A percentile compares a stretch with the other conserved stretches of the same genome.
These are phyloP conservation scores for Drosophila algonquin DNA, from an alignment of 2,888 invertebrate species.

Conservation along the genomic window DNA sequence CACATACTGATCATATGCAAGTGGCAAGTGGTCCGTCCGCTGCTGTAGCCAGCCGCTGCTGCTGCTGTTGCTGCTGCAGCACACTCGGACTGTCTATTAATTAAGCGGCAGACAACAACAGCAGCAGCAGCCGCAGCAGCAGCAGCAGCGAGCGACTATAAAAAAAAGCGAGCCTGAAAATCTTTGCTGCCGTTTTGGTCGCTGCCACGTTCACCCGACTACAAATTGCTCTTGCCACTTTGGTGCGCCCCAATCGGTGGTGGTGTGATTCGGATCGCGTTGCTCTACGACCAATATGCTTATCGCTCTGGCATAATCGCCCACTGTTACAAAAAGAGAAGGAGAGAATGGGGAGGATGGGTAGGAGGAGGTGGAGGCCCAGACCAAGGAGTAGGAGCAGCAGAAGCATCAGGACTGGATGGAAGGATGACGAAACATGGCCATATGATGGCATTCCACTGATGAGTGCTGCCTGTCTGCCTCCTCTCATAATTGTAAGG, in stretches of 20 bases:
- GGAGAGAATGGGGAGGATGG: background rate
- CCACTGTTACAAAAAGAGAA: slow-evolving; percentile 2
- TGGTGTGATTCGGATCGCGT: slow-evolving; percentile 31
- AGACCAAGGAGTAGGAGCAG: slow-evolving; percentile 13
- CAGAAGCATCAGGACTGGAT: slow-evolving; percentile 9
- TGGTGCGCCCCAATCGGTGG: slow-evolving; percentile 62
- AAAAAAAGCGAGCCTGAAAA: slow-evolving; percentile 39
- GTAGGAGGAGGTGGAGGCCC: background rate
- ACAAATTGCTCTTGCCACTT: slow-evolving; percentile 79
- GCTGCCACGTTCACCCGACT: slow-evolving; percentile 71
- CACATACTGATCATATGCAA: slow-evolving; percentile 76
- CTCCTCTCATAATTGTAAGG: slow-evolving; percentile 29
- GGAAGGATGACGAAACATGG: slow-evolving; percentile 23
- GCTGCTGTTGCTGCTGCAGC: background rate
- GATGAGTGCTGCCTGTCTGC: background rate
- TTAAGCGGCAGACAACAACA: slow-evolving; percentile 33
- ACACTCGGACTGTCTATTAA: slow-evolving; percentile 50
- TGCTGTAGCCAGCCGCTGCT: no score
- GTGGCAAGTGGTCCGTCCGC: slow-evolving; percentile 46
- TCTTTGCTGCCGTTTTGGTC: slow-evolving; percentile 74
- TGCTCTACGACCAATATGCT: slow-evolving; percentile 66
- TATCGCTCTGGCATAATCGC: slow-evolving; percentile 49
- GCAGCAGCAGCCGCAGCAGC: slow-evolving; percentile 24
- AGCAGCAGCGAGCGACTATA: slow-evolving; percentile 20
- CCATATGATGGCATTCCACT: slow-evolving; percentile 20